These are phyloP conservation scores for Cyclophora albipunctata DNA, from an alignment of 2,888 invertebrate genomes.

Conservation along the genomic window DNA sequence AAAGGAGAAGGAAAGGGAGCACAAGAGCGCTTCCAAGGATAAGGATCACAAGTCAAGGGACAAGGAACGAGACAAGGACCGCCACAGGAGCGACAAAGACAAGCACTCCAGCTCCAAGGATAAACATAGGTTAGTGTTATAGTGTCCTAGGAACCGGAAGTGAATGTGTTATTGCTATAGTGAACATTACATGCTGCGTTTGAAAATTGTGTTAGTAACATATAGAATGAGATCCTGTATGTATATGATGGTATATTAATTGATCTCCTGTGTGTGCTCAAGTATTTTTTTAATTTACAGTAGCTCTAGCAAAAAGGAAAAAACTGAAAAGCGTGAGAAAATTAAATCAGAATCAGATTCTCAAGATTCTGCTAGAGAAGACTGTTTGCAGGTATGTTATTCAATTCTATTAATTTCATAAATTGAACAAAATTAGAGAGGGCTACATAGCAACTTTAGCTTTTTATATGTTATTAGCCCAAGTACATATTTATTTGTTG, in stretches of 20 bases:
- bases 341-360: constrained; percentile 43
- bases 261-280: too few relatives aligned
- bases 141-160: too few relatives aligned
- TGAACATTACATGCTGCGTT: too few relatives aligned
- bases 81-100: constrained; percentile 57
- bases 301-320: constrained; percentile 57
- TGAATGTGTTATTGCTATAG: too few relatives aligned
- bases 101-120: constrained; percentile 53
- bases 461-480: too few relatives aligned
- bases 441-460: too few relatives aligned
- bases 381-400: constrained; percentile 50
- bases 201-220: too few relatives aligned
- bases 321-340: constrained; percentile 46
- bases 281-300: background rate
- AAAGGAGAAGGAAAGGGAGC: constrained; percentile 41
- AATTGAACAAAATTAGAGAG: too few relatives aligned
- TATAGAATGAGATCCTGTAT: too few relatives aligned
- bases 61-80: constrained; percentile 50
- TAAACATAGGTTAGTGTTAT: constrained; percentile 65
- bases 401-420: too few relatives aligned
- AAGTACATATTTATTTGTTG: too few relatives aligned
- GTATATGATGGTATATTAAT: too few relatives aligned
- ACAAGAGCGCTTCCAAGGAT: constrained; percentile 52
- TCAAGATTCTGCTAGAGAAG: constrained; percentile 52
- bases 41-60: constrained; percentile 67